Percentiles rank a stretch among this genome's conserved stretches.
phyloP scores from a whole-genome alignment of 2,797 vertebrate species.

The Acipenser transmontanus region DNA sequence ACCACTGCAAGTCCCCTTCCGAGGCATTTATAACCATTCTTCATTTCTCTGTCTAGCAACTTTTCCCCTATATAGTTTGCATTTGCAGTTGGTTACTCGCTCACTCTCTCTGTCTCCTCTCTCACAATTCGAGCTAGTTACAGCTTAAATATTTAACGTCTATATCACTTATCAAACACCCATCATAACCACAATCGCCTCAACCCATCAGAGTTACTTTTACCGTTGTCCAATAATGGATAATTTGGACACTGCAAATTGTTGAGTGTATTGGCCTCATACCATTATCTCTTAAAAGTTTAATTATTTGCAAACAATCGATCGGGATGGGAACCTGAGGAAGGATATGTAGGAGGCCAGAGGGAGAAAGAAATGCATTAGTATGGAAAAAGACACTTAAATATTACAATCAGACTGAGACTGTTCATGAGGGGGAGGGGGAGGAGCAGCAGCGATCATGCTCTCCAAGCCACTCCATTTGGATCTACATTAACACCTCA shows the following conservation, averaged over 20 bases:
- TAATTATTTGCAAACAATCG: constrained; percentile 82
- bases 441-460: constrained; percentile 36
- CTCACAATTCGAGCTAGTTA: background rate
- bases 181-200: constrained; percentile 38
- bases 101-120: background rate
- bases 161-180: constrained; percentile 28
- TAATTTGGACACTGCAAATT: constrained; percentile 50
- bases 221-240: constrained; percentile 45
- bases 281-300: constrained; percentile 73
- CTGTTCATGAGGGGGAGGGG: constrained; percentile 33
- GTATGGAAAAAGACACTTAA: constrained; percentile 64
- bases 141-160: constrained; percentile 7
- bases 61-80: background rate
- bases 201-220: constrained; percentile 54
- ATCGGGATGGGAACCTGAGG: constrained; percentile 69
- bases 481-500: constrained; percentile 69
- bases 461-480: constrained; percentile 63
- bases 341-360: constrained; percentile 50
- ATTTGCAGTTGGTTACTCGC: background rate
- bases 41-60: constrained; percentile 1
- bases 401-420: constrained; percentile 66
- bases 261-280: constrained; percentile 60
- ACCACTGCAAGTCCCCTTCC: constrained; percentile 14
- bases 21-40: background rate
- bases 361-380: constrained; percentile 62